Conservation (phyloP, 2,888 invertebrate species). For the Torymus auratus region DNA sequence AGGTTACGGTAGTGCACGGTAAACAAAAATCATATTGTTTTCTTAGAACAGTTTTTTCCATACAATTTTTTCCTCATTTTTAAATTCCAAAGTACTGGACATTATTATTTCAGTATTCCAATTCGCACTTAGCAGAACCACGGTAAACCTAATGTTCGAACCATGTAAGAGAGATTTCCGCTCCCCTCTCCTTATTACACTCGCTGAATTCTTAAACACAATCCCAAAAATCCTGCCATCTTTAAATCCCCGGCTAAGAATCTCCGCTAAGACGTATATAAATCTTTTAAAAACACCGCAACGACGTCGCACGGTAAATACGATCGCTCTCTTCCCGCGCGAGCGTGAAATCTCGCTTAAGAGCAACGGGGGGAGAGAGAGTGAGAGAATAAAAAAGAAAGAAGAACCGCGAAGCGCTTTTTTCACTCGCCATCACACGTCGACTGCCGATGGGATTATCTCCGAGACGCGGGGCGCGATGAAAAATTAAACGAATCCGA, state of each 20-base stretch:
- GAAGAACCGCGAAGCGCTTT: slow-evolving; percentile 1
- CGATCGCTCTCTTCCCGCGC: not conserved
- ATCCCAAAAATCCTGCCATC: too few relatives aligned
- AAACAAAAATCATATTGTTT: too few relatives aligned
- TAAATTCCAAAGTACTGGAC: too few relatives aligned
- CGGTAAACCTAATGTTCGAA: too few relatives aligned
- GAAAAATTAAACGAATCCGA: slow-evolving; percentile 65
- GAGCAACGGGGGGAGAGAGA: not conserved
- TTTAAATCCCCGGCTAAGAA: not conserved
- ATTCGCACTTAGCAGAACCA: too few relatives aligned
- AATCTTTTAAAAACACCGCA: not conserved
- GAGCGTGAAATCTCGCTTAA: slow-evolving; percentile 32
- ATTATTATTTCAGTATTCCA: too few relatives aligned
- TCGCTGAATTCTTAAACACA: too few relatives aligned
- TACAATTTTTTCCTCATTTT: too few relatives aligned
- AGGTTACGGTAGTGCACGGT: too few relatives aligned
- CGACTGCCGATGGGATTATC: slow-evolving; percentile 40
- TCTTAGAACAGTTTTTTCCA: too few relatives aligned
- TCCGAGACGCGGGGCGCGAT: slow-evolving; percentile 39
- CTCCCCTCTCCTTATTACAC: too few relatives aligned
- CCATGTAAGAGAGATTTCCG: too few relatives aligned
- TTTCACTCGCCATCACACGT: slow-evolving; percentile 15
- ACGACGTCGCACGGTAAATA: not conserved
- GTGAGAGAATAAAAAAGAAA: not conserved
- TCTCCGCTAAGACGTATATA: not conserved